These are phyloP conservation scores for Ceratina australensis DNA, from an alignment of 1,140 invertebrate genomes.

Conservation along the genomic window DNA sequence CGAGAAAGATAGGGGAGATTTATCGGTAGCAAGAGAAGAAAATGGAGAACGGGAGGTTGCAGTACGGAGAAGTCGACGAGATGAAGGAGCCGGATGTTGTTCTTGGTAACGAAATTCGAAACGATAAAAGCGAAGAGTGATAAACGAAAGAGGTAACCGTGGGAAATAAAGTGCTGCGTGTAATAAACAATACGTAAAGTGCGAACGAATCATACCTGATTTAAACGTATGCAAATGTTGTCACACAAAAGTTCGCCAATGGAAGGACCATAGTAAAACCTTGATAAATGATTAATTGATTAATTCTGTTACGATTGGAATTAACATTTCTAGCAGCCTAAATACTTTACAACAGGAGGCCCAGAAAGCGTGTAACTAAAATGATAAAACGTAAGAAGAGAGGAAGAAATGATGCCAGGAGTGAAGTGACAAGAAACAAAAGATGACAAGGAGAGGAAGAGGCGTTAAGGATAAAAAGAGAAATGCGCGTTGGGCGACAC, in stretches of 20 bases:
- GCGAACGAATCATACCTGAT: not conserved
- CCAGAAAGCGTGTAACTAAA: not conserved
- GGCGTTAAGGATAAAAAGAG: not conserved
- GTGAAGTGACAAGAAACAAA: not conserved
- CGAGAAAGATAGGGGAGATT: slow-evolving; percentile 3
- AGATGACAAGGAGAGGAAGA: slow-evolving; percentile 11
- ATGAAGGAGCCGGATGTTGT: slow-evolving; percentile 13
- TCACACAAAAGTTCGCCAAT: no score
- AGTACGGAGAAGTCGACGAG: slow-evolving; percentile 21
- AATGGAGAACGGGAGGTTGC: slow-evolving; percentile 20
- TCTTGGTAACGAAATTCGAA: slow-evolving; percentile 1
- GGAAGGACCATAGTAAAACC: no score
- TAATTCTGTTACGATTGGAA: no score
- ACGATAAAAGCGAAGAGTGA: not conserved
- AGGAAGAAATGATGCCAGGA: not conserved
- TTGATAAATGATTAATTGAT: no score
- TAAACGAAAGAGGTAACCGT: not conserved
- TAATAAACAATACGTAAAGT: no score
- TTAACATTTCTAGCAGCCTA: not conserved
- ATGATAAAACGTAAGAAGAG: not conserved
- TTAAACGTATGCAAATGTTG: not conserved
- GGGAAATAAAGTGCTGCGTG: not conserved
- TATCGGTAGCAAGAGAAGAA: slow-evolving; percentile 22
- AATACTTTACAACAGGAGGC: not conserved
- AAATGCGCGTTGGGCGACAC: slow-evolving; percentile 11